Evolutionary conservation across 2,797 vertebrate species (phyloP), one percentile per base, ranked within the genome.

Genomic region (Nasua narica): DNA sequence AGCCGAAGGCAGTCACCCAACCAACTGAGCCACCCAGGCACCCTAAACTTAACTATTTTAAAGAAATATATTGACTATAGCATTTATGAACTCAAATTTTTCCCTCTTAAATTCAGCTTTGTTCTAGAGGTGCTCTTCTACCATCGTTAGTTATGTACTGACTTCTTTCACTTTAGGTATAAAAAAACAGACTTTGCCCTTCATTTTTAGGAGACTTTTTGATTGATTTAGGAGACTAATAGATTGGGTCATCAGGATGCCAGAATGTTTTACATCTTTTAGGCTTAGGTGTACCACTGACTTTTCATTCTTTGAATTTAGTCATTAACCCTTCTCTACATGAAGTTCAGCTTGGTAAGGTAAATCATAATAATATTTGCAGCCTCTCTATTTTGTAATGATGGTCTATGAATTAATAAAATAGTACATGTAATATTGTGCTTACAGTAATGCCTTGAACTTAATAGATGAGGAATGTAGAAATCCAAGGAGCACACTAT

Each of bases 281-380:
- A 85, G 67, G 46, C 52, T 82, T 67, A 54, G 35, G 3, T 69
- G 19, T 94, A 83, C 48, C 67, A 88, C 15, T 65, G 35, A 72
- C 69, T 56, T 46, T 86, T 85, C 43, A 50, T 56, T 90, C 87
- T 92, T 46, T 83, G 37, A 91, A 32, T 82, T 94, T 62, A 91
- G 25, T 70, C 35, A 91, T 87, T 78, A 58, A 18, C 12, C 6
- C 48, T 90, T 89, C 52, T 84, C 9, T 54, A 70, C n/a, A 50
- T 87, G 70, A 97, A 95, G 46, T 92, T 92, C 72, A 78, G 23
- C 43, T 92, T 84, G 32, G 23, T 95, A 40, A 82, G 18, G 46
- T 81, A 84, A 92, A 90, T 87, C 58, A 81, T 78, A 84, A 32
- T 79, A 69, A 58, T 85, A 56, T 35, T 40, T 58, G 29, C 1